phyloP scores from a whole-genome alignment of 2,113 vertebrate species.

The Callospermophilus lateralis region DNA sequence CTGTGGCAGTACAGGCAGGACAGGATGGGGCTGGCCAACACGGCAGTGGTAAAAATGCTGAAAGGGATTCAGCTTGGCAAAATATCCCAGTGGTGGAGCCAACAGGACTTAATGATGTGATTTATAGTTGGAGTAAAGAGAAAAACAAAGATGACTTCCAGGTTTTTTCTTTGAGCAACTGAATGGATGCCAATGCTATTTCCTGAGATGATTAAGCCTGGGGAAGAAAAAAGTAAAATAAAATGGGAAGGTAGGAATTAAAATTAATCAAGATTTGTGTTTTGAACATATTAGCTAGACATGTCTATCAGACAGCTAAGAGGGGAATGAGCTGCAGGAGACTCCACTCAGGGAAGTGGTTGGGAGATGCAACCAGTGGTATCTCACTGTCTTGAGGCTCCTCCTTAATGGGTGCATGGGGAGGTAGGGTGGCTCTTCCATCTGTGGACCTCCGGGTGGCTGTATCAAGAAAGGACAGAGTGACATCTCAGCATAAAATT shows the following conservation, averaged over 20 bases:
- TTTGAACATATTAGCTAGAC: neutral
- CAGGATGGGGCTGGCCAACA: neutral
- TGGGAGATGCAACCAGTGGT: neutral
- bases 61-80: neutral
- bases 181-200: neutral
- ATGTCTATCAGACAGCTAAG: neutral
- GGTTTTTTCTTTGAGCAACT: conserved; percentile 1
- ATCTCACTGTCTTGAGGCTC: neutral
- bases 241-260: neutral
- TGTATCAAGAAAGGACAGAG: neutral
- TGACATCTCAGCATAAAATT: neutral
- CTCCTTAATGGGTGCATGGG: neutral
- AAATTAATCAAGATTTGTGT: conserved; percentile 40
- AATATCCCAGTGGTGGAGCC: neutral
- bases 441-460: neutral
- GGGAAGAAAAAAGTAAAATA: neutral
- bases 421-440: neutral
- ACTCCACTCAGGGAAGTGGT: neutral
- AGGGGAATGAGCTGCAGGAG: neutral
- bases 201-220: conserved; percentile 3
- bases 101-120: neutral
- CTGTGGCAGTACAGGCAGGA: neutral
- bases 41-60: neutral
- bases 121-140: neutral
- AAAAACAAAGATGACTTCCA: conserved; percentile 12